A percentile compares a stretch with the other conserved stretches of the same genome.
Evolutionary conservation across 2,888 invertebrate genomes (phyloP).

Genomic region (Venusia cambrica): DNA sequence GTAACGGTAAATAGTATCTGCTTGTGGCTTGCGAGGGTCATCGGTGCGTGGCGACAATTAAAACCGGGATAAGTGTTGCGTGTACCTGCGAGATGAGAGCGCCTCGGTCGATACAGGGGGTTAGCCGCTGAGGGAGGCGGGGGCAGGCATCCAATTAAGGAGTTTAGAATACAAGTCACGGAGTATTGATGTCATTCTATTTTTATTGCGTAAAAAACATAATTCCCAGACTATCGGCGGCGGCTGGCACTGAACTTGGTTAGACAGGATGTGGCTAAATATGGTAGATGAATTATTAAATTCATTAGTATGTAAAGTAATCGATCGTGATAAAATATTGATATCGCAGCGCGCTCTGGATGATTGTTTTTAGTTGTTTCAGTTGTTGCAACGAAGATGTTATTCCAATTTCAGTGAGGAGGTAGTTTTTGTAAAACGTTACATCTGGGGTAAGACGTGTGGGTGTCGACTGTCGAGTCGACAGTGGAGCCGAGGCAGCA

Average conservation of each 20-base stretch:
- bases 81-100: slow-evolving; percentile 78
- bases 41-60: slow-evolving; percentile 78
- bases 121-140: slow-evolving; percentile 40
- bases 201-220: slow-evolving; percentile 41
- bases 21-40: slow-evolving; percentile 58
- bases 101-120: slow-evolving; percentile 73
- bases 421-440: slow-evolving; percentile 41
- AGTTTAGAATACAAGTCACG: slow-evolving; percentile 74
- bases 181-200: slow-evolving; percentile 66
- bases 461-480: too few species aligned
- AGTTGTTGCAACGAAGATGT: slow-evolving; percentile 3
- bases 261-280: slow-evolving; percentile 30
- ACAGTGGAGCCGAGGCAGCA: too few species aligned
- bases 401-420: slow-evolving; percentile 1
- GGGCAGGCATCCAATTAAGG: slow-evolving; percentile 65
- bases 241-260: slow-evolving; percentile 30
- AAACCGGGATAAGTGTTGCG: slow-evolving; percentile 79
- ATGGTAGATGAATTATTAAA: slow-evolving; percentile 6
- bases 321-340: too few species aligned
- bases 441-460: slow-evolving; percentile 60
- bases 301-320: too few species aligned
- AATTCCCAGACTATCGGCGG: slow-evolving; percentile 30
- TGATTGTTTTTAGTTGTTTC: too few species aligned
- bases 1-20: slow-evolving; percentile 24
- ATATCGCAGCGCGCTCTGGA: too few species aligned